Conservation (phyloP, 2,888 invertebrate species). For the Papilio elwesi region DNA sequence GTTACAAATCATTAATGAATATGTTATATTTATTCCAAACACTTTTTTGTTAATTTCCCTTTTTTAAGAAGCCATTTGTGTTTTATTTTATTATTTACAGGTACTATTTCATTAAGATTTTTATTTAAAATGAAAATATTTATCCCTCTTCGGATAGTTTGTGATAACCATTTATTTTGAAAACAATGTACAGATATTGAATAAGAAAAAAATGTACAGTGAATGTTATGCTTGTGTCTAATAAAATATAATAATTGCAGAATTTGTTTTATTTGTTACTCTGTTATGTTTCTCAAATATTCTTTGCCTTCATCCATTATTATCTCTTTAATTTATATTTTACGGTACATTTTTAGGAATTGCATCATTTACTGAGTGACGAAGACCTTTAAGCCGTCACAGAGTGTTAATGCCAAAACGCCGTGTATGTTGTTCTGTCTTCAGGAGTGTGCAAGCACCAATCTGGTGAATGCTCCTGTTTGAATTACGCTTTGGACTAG, state of each 20-base stretch:
- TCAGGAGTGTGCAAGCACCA: too few relatives aligned
- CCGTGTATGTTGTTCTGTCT: too few relatives aligned
- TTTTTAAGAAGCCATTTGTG: neutral
- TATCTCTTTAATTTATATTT: too few relatives aligned
- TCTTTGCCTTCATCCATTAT: too few relatives aligned
- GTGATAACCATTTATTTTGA: slow-evolving; percentile 46
- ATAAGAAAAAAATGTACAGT: slow-evolving; percentile 51
- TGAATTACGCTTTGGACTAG: too few relatives aligned
- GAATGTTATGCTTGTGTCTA: slow-evolving; percentile 56
- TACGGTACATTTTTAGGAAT: too few relatives aligned
- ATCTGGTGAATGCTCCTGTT: too few relatives aligned
- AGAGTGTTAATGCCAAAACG: too few relatives aligned
- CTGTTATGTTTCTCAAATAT: neutral
- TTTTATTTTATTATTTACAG: slow-evolving; percentile 11
- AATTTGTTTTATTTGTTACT: slow-evolving; percentile 39
- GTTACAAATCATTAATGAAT: neutral
- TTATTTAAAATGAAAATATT: slow-evolving; percentile 33
- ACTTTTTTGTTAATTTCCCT: neutral
- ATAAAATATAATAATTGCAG: slow-evolving; percentile 55
- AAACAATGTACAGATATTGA: slow-evolving; percentile 49
- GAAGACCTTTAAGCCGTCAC: too few relatives aligned
- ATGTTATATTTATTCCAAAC: neutral
- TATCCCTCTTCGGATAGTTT: slow-evolving; percentile 44
- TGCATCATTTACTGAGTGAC: too few relatives aligned
- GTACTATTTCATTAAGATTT: slow-evolving; percentile 29